Evolutionary conservation across 2,113 vertebrate genomes (phyloP), one percentile per base, ranked within the genome.

Genomic region (Etheostoma cragini): DNA sequence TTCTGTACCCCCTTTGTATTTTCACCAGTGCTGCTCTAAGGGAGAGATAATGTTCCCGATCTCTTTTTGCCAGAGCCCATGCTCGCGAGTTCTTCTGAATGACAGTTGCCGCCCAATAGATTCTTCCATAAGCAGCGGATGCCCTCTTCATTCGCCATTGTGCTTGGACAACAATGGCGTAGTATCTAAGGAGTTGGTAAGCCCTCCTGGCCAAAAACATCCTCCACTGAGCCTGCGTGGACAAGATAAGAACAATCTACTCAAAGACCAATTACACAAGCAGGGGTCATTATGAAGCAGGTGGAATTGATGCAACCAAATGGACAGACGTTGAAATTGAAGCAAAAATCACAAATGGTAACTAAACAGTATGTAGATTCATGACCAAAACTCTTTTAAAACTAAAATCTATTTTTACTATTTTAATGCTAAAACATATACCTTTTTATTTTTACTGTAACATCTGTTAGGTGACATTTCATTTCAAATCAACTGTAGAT

Each of bases 171-270:
- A 96, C 72, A 63, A 96, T 26, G 45, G 94, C 81, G 49, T 90
- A 91, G 78, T 92, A 79, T 79, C 88, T 94, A 52, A 97, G 79
- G 24, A 80, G 83, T n/a, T 95, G 92, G 81, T 95, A 97, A 65
- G 72, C 79, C 78, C 88, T 96, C 80, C 89, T 90, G 61, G 90
- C 66, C 1, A 65, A 91, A 61, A 95, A 95, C 81, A 90, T 94
- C 89, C 94, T 97, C 97, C 97, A 98, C 1, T 83, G 88, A 61
- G 92, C 92, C 97, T 98, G 79, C 0, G 46, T 1, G 54, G 19
- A 86, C 3, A 46, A 84, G 30, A 81, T 60, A 72, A 83, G 38
- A 84, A 67, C 3, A 16, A 63, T 61, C 22, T 58, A 30, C 49
- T 85, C 19, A 67, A 61, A 56, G 47, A n/a, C 26, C 35, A 54